These are phyloP conservation scores for Romanogobio albipinnatus DNA, from an alignment of 2,113 vertebrate genomes.

Conservation along the genomic window DNA sequence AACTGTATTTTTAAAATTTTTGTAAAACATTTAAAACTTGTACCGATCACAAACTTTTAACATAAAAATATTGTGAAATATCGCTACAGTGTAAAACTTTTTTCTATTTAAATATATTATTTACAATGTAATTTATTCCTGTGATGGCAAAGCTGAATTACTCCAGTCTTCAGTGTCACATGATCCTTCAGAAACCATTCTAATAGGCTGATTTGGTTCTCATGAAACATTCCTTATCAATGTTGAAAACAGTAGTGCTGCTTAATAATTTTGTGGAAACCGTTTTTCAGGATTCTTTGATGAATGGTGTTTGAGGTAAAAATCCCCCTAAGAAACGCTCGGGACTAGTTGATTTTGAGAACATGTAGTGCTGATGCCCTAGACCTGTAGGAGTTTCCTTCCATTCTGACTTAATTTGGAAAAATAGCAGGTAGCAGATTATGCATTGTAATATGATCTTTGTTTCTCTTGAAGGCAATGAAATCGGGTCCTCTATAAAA, in stretches of 20 bases:
- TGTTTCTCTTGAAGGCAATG: conserved; percentile 46
- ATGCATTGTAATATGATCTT: conserved; percentile 59
- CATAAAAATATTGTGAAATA: no score
- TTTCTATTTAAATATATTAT: no score
- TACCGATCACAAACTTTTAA: no score
- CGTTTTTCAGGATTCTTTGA: neutral
- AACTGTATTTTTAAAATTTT: no score
- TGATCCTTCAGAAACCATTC: neutral
- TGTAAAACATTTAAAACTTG: no score
- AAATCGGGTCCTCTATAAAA: conserved; percentile 49
- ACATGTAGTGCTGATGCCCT: neutral
- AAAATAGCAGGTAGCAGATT: conserved; percentile 59
- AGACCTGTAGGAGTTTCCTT: conserved; percentile 51
- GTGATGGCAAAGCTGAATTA: no score
- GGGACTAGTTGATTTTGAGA: neutral
- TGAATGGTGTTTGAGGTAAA: neutral
- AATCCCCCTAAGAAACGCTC: neutral
- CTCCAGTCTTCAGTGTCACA: neutral
- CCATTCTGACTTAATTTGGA: conserved; percentile 38
- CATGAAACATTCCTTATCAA: neutral
- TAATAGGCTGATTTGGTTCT: neutral
- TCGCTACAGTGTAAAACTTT: no score
- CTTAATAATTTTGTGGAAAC: neutral
- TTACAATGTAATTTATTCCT: no score
- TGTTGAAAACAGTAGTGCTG: no score